Base-by-base conservation (phyloP, 2,888 invertebrate species). In the Drosophila monieri region DNA sequence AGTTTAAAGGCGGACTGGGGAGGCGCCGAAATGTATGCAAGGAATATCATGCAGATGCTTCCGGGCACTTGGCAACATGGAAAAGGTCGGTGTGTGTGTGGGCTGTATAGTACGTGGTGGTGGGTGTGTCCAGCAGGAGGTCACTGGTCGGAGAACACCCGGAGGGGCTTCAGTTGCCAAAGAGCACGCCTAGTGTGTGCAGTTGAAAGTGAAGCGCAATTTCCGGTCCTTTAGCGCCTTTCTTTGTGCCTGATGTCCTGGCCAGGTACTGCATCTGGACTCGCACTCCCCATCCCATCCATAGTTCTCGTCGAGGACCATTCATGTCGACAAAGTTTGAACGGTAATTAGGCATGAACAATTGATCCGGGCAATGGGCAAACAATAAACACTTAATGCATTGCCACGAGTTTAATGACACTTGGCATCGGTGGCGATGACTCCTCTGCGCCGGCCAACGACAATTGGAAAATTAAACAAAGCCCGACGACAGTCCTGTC, bases 201-300 rank as follows among this genome's bases (percentile, higher is more conserved):
- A 48, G 52, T 60, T 68, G 68, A 70, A 68, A 70, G 71, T 70
- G 71, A 68, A 60, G 68, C 71, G 43, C 71, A 68, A 68, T 70
- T 60, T 68, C 59, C 67, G 47, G 58, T 14, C 21, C n/a, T 66
- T 41, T 41, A 27, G 27, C 15, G 54, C 51, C 44, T 25, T 25
- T 58, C 18, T 46, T 56, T 47, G 10, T 32, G 48, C 32, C 39
- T 18, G 18, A 9, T 43, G 43, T 43, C 43, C 43, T 21, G 43
- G 5, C 5, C 43, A 43, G 21, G 21, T 18, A 9, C 9, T 18
- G 43, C 43, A 14, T 10, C 53, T n/a, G 43, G 8, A 43, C 6
- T 3, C 4, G 12, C 2, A 9, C 12, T 23, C 27, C 12, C 9
- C 1, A n/a, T 6, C 35, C 35, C 14, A 14, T 6, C 60, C 25